Conservation (phyloP, 2,113 vertebrate species). For the Eclectus roratus region DNA sequence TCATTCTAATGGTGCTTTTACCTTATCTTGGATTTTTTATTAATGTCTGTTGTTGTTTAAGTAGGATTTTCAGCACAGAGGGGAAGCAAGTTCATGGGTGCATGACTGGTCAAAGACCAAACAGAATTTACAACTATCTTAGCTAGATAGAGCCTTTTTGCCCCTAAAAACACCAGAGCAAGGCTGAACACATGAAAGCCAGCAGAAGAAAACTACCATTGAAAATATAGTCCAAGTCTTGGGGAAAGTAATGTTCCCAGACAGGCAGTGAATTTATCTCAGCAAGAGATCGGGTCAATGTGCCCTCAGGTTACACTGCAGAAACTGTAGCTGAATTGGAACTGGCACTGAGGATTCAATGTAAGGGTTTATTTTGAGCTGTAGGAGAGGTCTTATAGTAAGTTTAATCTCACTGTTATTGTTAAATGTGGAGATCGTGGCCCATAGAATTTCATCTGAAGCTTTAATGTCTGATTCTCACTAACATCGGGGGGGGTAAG, state of each 20-base stretch:
- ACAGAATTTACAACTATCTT: background rate
- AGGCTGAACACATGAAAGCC: background rate
- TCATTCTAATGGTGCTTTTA: background rate
- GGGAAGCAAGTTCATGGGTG: background rate
- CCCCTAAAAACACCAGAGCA: background rate
- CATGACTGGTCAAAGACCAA: background rate
- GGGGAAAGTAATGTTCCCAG: conserved; percentile 4
- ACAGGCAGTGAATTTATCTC: background rate
- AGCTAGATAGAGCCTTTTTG: background rate
- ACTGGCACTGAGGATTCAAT: background rate
- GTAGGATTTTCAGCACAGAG: background rate
- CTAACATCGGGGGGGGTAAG: background rate
- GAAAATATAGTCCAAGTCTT: background rate
- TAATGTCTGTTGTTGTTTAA: background rate
- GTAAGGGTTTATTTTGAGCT: background rate
- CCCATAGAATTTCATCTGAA: background rate
- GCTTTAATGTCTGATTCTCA: background rate
- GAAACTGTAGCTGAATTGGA: background rate
- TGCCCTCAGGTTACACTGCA: background rate
- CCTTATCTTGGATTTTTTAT: background rate
- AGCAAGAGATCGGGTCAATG: background rate
- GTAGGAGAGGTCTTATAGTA: background rate
- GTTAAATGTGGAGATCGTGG: background rate
- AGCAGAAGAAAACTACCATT: background rate
- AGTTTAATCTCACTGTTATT: background rate